Evolutionary conservation across 2,888 invertebrate genomes (phyloP), one percentile per base, ranked within the genome.

Genomic region (Drosophila yooni): DNA sequence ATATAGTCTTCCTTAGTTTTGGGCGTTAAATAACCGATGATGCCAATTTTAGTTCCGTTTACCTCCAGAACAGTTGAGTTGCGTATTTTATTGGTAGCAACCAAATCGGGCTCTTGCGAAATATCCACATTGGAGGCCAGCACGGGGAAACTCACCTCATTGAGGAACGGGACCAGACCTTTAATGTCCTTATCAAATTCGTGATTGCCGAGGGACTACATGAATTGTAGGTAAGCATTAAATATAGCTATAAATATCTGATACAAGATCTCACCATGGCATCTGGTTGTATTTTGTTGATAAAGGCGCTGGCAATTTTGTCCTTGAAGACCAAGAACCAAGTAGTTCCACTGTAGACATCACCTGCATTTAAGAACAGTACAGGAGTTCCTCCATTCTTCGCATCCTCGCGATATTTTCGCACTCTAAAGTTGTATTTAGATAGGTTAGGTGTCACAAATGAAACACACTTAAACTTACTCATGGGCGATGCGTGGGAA

Each of bases 281-380:
- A 92, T 98, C 97, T 3, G 98, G 97, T 61, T 95, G 93, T 18
- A 98, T 92, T 21, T 95, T 94, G 90, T 98, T 97, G 76, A 98
- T 94, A 89, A 98, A 97, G 56, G 95, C 95, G 0, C 96, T 94
- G 0, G 97, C 96, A 11, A 97, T 96, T 81, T 94, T 94, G 95
- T 97, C 97, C 85, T 96, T 97, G 94, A 96, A 97, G 15, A 97
- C 93, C 10, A 96, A 96, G 93, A 96, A 98, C 97, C 97, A 98
- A 0, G 96, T 94, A 0, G 97, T 97, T 0, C 98, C 98, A 1
- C 97, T 97, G 92, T 96, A 99, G 1, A 97, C 97, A 92, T 99
- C 98, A 0, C 98, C 98, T 0, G 97, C 98, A 91, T 98, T 98
- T 25, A 99, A 94, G 90, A 97, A 97, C 2, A 98, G 91, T 0